Conservation (phyloP, 2,797 vertebrate species). For the Kryptolebias ocellatus region DNA sequence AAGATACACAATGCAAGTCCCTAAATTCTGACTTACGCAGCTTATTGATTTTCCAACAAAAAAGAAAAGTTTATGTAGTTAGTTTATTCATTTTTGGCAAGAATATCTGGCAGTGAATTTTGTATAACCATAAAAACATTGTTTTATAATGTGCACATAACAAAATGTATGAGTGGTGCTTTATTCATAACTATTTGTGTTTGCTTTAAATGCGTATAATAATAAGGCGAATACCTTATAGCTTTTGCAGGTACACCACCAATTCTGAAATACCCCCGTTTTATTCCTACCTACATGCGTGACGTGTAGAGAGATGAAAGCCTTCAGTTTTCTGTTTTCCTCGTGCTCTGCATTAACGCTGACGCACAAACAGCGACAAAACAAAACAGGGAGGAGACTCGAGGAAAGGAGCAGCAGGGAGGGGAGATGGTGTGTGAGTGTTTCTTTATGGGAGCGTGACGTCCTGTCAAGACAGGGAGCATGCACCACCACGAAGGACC, state of each 20-base stretch:
- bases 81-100: neutral
- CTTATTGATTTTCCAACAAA: constrained; percentile 19
- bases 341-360: constrained; percentile 42
- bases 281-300: neutral
- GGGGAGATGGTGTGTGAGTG: neutral
- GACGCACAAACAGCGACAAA: constrained; percentile 12
- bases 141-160: too few species aligned
- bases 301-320: constrained; percentile 5
- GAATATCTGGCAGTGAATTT: neutral
- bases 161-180: too few species aligned
- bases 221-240: too few species aligned
- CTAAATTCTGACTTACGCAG: constrained; percentile 22
- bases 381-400: constrained; percentile 23
- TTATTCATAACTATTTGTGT: too few species aligned
- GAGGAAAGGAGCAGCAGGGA: constrained; percentile 5
- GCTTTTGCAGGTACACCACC: neutral
- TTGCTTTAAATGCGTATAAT: too few species aligned
- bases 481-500: neutral
- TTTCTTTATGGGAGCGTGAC: constrained; percentile 30
- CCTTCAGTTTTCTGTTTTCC: constrained; percentile 2
- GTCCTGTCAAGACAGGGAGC: constrained; percentile 33
- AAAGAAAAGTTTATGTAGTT: constrained; percentile 1
- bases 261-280: constrained; percentile 8
- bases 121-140: too few species aligned
- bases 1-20: constrained; percentile 2